Conservation (phyloP, 2,797 vertebrate species). For the Dromococcyx pavoninus region DNA sequence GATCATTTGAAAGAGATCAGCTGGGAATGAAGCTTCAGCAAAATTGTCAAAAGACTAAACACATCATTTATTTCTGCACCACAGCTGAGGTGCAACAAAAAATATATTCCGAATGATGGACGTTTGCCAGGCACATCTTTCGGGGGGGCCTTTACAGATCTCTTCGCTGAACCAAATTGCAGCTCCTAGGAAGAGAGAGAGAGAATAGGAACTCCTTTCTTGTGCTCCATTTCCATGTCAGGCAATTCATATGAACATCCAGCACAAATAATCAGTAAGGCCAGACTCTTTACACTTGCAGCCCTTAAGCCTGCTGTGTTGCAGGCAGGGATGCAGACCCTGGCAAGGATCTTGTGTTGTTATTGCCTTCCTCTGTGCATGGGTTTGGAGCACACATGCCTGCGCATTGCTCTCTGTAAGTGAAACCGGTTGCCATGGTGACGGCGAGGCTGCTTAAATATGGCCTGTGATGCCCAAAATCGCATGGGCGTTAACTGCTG, state of each 20-base stretch:
- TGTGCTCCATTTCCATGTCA: not conserved
- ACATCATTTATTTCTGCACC: slow-evolving; percentile 50
- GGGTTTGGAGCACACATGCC: not conserved
- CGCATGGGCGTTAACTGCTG: not conserved
- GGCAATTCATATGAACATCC: fast-evolving
- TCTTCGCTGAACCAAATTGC: not conserved
- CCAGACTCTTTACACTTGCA: fast-evolving
- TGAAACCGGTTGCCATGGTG: slow-evolving; percentile 64
- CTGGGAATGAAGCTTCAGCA: slow-evolving; percentile 47
- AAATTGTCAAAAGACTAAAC: slow-evolving; percentile 55
- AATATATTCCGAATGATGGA: not conserved
- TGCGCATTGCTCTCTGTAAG: slow-evolving; percentile 36
- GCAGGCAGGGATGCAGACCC: not conserved
- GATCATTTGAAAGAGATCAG: slow-evolving; percentile 59
- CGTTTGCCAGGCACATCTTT: not conserved
- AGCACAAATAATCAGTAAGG: not conserved
- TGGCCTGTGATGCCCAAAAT: slow-evolving; percentile 44
- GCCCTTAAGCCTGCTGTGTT: not conserved
- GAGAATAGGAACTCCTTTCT: not conserved
- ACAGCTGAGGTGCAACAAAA: slow-evolving; percentile 39
- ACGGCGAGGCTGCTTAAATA: slow-evolving; percentile 47
- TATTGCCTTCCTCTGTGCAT: not conserved
- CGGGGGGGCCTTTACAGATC: fast-evolving
- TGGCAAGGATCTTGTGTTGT: fast-evolving
- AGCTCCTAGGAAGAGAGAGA: not conserved